Conservation (phyloP, 2,797 vertebrate genomes). For the Hydrocynus forskahlii region DNA sequence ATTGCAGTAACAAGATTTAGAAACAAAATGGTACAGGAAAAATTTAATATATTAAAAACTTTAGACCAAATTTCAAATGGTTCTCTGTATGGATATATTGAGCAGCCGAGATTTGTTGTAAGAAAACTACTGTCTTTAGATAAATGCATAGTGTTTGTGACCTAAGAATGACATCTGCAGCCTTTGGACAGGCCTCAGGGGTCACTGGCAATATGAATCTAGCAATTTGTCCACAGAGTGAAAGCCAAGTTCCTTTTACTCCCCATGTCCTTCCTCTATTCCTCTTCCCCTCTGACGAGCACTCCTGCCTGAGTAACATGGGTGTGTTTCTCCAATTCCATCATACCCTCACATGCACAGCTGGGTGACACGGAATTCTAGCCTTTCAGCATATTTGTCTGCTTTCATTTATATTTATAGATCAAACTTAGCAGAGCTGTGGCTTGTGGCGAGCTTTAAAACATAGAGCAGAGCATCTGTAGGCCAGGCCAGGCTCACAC, state of each 20-base stretch:
- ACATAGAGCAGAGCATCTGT: constrained; percentile 40
- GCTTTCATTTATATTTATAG: constrained; percentile 54
- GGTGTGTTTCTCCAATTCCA: constrained; percentile 41
- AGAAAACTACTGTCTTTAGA: background rate
- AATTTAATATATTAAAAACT: too few species aligned
- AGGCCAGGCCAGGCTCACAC: constrained; percentile 19
- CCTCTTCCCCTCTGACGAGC: constrained; percentile 2
- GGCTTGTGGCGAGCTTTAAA: constrained; percentile 50
- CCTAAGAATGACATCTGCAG: constrained; percentile 3
- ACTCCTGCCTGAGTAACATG: constrained; percentile 29
- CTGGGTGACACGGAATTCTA: constrained; percentile 29
- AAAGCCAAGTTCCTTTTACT: background rate
- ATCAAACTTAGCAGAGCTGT: constrained; percentile 43
- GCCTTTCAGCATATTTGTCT: constrained; percentile 45
- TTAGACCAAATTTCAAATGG: too few species aligned
- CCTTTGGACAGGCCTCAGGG: background rate
- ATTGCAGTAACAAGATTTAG: too few species aligned
- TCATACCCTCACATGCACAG: constrained; percentile 25
- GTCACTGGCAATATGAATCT: constrained; percentile 21
- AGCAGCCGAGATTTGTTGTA: background rate
- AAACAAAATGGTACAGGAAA: too few species aligned
- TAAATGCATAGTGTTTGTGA: background rate
- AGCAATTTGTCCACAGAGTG: background rate
- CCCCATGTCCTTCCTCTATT: background rate
- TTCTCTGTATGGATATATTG: background rate